Evolutionary conservation across 2,113 vertebrate species (phyloP), one percentile per base, ranked within the genome.

Genomic region (Campylomormyrus numenius): DNA sequence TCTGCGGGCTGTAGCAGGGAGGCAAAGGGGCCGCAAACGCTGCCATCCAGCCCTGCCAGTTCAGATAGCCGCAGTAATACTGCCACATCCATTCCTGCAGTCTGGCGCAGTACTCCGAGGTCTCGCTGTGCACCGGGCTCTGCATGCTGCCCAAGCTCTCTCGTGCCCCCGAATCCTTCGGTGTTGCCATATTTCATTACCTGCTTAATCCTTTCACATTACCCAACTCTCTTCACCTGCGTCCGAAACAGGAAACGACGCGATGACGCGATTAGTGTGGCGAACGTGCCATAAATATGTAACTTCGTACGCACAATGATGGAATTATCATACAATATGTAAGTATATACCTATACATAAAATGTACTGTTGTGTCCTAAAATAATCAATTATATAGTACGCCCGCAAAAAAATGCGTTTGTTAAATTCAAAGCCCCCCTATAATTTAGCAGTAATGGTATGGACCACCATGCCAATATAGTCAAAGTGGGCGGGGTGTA

Each of bases 11-110:
- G 1, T 7, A 4, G 50, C 91, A 91, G 13, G 90, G 85, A 92
- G 95, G 85, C 92, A 94, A 56, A 90, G 96, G 91, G 92, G 94
- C 49, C 91, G 95, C 88, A 7, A 94, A 92, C 77, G 95, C 91
- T 19, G 92, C 46, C 90, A 92, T 11, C 93, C 96, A 96, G 95
- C 94, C 95, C 93, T 98, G 97, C 97, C 97, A 98, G 94, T 92
- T 94, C 24, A 96, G 93, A 92, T 97, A 95, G 0, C 97, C 96
- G 94, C 97, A 97, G 95, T 98, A 97, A 83, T 96, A 97, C 92
- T 97, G 96, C 97, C 97, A 98, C 87, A 98, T 97, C 98, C 98
- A 98, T 90, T 96, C 96, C 94, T 98, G 98, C 90, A 98, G 94
- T 88, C 95, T 94, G 70, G 94, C 95, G 85, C 97, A 97, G 93